Percentiles rank a stretch among this genome's conserved stretches.
These are phyloP conservation scores for Vanessa atalanta DNA, from an alignment of 1,140 invertebrate species.

Conservation along the genomic window DNA sequence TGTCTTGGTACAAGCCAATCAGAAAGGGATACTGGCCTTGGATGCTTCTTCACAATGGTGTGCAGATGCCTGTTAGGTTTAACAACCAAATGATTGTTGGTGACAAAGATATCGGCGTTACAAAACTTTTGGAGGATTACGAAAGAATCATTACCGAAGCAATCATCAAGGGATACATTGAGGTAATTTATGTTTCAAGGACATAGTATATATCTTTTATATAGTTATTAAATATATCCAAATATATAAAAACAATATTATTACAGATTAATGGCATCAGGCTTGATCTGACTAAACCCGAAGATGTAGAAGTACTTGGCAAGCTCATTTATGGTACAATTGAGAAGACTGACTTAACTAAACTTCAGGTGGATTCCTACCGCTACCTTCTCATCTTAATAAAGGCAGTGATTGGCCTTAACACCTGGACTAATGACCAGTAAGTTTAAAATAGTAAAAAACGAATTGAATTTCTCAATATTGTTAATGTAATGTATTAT, in stretches of 20 bases:
- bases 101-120: slow-evolving; percentile 73
- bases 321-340: slow-evolving; percentile 66
- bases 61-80: slow-evolving; percentile 83
- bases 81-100: slow-evolving; percentile 81
- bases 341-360: slow-evolving; percentile 56
- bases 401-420: slow-evolving; percentile 65
- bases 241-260: slow-evolving; percentile 1
- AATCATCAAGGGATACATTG: slow-evolving; percentile 84
- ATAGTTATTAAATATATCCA: neutral
- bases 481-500: no score
- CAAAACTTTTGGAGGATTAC: slow-evolving; percentile 79
- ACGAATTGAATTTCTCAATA: neutral
- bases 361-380: slow-evolving; percentile 56
- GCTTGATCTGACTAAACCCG: slow-evolving; percentile 58
- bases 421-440: slow-evolving; percentile 61
- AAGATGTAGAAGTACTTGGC: slow-evolving; percentile 66
- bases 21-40: slow-evolving; percentile 83
- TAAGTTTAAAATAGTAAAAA: slow-evolving; percentile 43
- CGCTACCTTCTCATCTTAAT: slow-evolving; percentile 69
- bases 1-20: slow-evolving; percentile 79
- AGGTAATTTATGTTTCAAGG: slow-evolving; percentile 47
- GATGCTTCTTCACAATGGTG: slow-evolving; percentile 83
- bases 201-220: slow-evolving; percentile 1
- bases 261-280: slow-evolving; percentile 64
- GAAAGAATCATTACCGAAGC: slow-evolving; percentile 84